These are phyloP conservation scores for Aratinga solstitialis DNA, from an alignment of 2,797 vertebrate species.

Conservation along the genomic window DNA sequence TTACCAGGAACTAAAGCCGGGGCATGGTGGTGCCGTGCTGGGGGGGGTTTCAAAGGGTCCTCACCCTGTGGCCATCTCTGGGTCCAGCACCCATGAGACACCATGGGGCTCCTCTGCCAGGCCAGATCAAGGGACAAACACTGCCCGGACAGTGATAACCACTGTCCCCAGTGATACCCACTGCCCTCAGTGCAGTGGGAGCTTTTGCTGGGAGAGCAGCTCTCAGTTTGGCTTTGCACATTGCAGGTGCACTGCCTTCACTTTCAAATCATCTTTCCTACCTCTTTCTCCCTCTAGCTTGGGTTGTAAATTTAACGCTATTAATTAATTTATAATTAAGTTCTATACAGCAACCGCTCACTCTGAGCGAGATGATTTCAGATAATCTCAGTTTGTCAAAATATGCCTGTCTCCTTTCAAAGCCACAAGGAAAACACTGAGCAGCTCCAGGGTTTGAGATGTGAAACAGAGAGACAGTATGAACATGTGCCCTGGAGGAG, in stretches of 20 bases:
- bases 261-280: not conserved
- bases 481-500: not conserved
- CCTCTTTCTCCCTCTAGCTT: not conserved
- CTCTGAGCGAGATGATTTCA: not conserved
- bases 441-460: not conserved
- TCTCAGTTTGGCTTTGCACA: not conserved
- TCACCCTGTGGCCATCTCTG: not conserved
- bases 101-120: not conserved
- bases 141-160: not conserved
- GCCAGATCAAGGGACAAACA: not conserved
- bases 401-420: conserved; percentile 9
- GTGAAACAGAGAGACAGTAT: not conserved
- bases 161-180: too few species aligned
- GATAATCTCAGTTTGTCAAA: conserved; percentile 34
- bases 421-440: not conserved
- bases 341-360: not conserved
- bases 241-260: not conserved
- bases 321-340: conserved; percentile 59
- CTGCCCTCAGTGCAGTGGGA: fast-evolving
- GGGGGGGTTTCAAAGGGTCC: not conserved
- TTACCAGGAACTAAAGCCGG: not conserved
- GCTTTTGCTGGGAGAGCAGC: not conserved
- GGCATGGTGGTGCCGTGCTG: fast-evolving
- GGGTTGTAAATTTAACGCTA: not conserved
- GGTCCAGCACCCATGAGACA: not conserved